Conservation (phyloP, 2,113 vertebrate species). For the Edolisoma coerulescens region DNA sequence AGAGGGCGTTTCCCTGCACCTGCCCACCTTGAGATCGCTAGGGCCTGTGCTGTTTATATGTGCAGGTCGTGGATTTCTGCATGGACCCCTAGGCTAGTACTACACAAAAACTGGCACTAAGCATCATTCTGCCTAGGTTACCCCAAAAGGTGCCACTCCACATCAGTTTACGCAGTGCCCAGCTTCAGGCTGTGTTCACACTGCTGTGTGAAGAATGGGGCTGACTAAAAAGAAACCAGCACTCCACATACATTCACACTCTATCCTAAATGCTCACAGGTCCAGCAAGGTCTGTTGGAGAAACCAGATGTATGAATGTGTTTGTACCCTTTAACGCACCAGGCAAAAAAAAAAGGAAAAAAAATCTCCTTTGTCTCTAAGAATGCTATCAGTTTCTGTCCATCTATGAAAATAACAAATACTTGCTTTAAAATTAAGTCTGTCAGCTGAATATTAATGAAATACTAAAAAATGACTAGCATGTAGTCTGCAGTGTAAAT, state of each 20-base stretch:
- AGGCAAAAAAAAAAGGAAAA: fast-evolving
- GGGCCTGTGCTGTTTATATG: background rate
- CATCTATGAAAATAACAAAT: background rate
- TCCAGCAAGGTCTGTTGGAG: background rate
- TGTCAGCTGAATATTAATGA: background rate
- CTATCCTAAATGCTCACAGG: background rate
- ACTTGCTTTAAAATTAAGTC: background rate
- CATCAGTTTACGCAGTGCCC: background rate
- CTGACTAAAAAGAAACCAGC: background rate
- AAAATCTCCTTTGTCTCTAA: background rate
- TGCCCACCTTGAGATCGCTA: background rate
- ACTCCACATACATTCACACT: background rate
- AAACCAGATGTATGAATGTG: background rate
- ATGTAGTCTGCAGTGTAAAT: background rate
- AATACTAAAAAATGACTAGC: background rate
- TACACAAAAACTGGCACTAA: background rate
- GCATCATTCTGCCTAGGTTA: background rate
- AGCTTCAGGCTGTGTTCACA: background rate
- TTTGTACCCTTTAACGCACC: background rate
- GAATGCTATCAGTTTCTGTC: background rate
- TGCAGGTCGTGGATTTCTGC: fast-evolving
- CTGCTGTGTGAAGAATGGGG: background rate
- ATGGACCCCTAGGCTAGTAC: background rate
- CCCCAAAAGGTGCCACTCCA: background rate
- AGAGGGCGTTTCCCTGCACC: background rate